phyloP scores from a whole-genome alignment of 2,113 vertebrate genomes.

The Periophthalmus modestus region DNA sequence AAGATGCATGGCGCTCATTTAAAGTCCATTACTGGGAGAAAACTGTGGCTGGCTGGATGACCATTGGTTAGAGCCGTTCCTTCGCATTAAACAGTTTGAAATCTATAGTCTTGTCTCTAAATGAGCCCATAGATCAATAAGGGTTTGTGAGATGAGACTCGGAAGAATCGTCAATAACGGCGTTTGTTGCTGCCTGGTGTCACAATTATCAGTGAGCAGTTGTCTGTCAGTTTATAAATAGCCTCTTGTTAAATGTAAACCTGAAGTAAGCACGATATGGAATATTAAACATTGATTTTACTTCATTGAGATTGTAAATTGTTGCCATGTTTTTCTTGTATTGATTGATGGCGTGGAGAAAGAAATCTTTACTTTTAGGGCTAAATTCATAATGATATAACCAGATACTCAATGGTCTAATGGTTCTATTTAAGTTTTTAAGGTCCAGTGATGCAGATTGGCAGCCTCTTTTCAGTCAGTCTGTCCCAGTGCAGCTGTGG shows the following conservation, averaged over 20 bases:
- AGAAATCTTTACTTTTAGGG: not conserved
- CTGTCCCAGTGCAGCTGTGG: too few species aligned
- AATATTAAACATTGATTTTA: not conserved
- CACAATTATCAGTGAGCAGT: slow-evolving; percentile 2
- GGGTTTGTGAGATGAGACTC: slow-evolving; percentile 10
- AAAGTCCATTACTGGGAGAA: slow-evolving; percentile 60
- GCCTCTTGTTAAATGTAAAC: not conserved
- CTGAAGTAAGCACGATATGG: not conserved
- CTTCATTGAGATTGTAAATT: not conserved
- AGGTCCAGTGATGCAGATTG: too few species aligned
- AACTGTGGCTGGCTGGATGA: slow-evolving; percentile 18
- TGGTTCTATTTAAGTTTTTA: too few species aligned
- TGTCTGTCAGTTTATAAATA: slow-evolving; percentile 6
- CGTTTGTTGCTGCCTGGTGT: not conserved
- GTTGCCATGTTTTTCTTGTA: not conserved
- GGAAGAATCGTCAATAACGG: slow-evolving; percentile 14
- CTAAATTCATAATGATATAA: not conserved
- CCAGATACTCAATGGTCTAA: too few species aligned
- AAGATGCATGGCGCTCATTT: slow-evolving; percentile 65
- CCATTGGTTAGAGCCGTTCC: slow-evolving; percentile 26
- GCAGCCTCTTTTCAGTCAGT: too few species aligned
- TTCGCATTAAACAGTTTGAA: slow-evolving; percentile 34
- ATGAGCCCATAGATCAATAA: slow-evolving; percentile 42
- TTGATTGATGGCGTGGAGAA: not conserved
- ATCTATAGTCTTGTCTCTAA: slow-evolving; percentile 30